These are phyloP conservation scores for Phytoseiulus persimilis DNA, from an alignment of 2,888 invertebrate genomes.

Conservation along the genomic window DNA sequence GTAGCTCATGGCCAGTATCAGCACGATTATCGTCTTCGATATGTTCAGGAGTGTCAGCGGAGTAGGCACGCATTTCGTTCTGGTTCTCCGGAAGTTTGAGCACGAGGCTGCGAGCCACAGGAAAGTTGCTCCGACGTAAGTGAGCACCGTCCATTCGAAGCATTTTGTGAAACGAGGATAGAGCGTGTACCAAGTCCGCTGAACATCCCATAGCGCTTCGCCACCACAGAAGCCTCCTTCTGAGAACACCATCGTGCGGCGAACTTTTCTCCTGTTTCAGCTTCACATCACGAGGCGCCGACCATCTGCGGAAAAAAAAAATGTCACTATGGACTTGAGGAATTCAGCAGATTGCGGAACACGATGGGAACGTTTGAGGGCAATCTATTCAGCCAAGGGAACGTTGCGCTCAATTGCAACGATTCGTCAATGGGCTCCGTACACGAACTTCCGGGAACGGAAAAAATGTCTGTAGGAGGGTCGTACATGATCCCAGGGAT, in stretches of 20 bases:
- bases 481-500: no score
- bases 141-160: slow-evolving; percentile 25
- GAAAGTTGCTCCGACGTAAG: neutral
- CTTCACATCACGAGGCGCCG: neutral
- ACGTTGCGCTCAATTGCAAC: no score
- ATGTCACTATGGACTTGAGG: neutral
- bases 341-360: no score
- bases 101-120: neutral
- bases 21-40: neutral
- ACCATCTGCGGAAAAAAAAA: neutral
- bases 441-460: no score
- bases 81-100: neutral
- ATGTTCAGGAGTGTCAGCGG: slow-evolving; percentile 14
- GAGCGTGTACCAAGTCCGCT: neutral
- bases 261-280: neutral
- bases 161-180: slow-evolving; percentile 35
- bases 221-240: slow-evolving; percentile 15
- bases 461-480: no score
- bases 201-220: neutral
- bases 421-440: no score
- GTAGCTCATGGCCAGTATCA: slow-evolving; percentile 11
- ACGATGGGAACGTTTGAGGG: no score
- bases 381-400: no score
- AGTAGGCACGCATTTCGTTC: neutral
- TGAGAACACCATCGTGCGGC: neutral